phyloP scores from a whole-genome alignment of 2,797 vertebrate species.

The Poeciliopsis presidionis region DNA sequence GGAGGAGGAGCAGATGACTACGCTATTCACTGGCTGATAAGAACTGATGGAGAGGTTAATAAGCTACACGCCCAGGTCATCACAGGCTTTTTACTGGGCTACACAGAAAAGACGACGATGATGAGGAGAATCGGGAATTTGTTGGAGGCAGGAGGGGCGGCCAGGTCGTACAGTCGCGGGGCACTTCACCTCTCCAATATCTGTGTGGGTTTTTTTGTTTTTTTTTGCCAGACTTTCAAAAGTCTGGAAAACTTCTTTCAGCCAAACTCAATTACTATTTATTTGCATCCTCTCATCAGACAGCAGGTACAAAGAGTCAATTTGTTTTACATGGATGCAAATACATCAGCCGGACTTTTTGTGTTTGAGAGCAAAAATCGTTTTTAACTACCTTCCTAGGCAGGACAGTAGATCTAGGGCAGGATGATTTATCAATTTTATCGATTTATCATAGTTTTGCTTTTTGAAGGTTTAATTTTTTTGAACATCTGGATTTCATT shows the following conservation, averaged over 20 bases:
- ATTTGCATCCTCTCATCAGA: slow-evolving; percentile 8
- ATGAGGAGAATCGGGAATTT: slow-evolving; percentile 45
- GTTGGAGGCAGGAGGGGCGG: slow-evolving; percentile 10
- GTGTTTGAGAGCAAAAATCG: not conserved
- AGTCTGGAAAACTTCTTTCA: slow-evolving; percentile 48
- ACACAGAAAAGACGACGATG: slow-evolving; percentile 59
- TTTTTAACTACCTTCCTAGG: not conserved
- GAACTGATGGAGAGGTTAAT: slow-evolving; percentile 81
- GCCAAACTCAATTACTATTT: slow-evolving; percentile 24
- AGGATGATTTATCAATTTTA: too few relatives aligned
- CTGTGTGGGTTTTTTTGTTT: slow-evolving; percentile 12
- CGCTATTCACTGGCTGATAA: slow-evolving; percentile 77
- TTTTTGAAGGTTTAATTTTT: too few relatives aligned
- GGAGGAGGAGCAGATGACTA: slow-evolving; percentile 70
- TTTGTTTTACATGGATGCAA: not conserved
- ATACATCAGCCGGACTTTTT: not conserved
- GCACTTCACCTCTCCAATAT: slow-evolving; percentile 48
- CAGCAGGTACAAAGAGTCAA: not conserved
- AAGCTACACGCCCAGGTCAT: slow-evolving; percentile 80
- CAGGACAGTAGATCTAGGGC: not conserved
- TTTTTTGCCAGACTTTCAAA: slow-evolving; percentile 32
- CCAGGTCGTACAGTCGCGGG: slow-evolving; percentile 12
- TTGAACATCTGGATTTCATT: too few relatives aligned
- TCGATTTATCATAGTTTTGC: too few relatives aligned
- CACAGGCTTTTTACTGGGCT: slow-evolving; percentile 67